Base-by-base conservation (phyloP, 2,797 vertebrate species). In the Cyclura pinguis region DNA sequence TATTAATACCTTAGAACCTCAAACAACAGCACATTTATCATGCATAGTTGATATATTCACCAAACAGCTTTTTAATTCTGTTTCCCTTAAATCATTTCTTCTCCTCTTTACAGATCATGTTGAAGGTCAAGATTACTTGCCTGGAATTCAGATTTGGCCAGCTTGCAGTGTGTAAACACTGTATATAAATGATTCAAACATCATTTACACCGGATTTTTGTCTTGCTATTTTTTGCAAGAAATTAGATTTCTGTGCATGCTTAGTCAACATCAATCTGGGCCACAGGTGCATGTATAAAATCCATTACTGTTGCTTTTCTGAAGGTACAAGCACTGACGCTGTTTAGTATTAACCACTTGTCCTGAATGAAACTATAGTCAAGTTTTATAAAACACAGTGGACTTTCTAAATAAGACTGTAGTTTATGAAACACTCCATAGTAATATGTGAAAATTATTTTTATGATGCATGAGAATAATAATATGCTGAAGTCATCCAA, bases 1-100 rank as follows among this genome's bases (percentile, higher is more conserved):
- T 52, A 90, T 88, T 95, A 92, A 86, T 80, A 81, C 76, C 24
- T 90, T 84, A 59, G 73, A 93, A 95, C 89, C 84, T 86, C 86
- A 90, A 62, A 76, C 90, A 80, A 62, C 35, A 93, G 24, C 38
- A 81, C 50, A 88, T 72, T 72, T 50, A 57, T 73, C 78, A 88
- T 57, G 64, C 64, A 57, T 55, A 42, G 22, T 18, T 22, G 13
- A 85, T 57, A 22, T 81, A 67, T 72, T 81, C 50, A 57, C 32
- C 52, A 22, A 73, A 0, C 18, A 62, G n/a, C 32, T 0, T 89
- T 0, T 95, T 88, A 24, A 29, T 83, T 16, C 69, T 12, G 0
- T 91, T 89, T 86, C 55, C 88, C 91, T 55, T 52, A 52, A 52
- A 72, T 88, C 87, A 0, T 62, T 69, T 0, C 47, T 74, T 35